Evolutionary conservation across 1,140 invertebrate genomes (phyloP).

Genomic region (Penaeus indicus): DNA sequence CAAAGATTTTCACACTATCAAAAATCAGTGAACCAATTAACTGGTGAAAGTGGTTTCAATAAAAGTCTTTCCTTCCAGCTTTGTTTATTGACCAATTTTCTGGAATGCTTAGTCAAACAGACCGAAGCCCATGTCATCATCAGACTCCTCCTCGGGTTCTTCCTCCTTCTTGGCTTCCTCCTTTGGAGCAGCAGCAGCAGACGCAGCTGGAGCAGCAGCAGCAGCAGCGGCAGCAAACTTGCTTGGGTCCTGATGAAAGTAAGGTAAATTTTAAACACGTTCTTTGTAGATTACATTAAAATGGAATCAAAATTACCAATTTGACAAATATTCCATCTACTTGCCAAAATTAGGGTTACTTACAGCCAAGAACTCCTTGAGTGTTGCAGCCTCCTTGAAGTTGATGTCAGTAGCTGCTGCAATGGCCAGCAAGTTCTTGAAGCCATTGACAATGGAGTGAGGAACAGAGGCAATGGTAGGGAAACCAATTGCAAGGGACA

Average conservation of each 20-base stretch:
- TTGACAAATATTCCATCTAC: not conserved
- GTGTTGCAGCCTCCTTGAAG: slow-evolving; percentile 93
- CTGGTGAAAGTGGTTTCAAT: too few species aligned
- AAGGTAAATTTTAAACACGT: slow-evolving; percentile 20
- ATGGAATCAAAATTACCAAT: not conserved
- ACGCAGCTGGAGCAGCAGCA: slow-evolving; percentile 75
- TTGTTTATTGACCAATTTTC: slow-evolving; percentile 51
- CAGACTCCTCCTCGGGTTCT: slow-evolving; percentile 79
- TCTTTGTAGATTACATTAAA: slow-evolving; percentile 8
- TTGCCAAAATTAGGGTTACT: slow-evolving; percentile 66
- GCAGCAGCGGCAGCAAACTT: slow-evolving; percentile 86
- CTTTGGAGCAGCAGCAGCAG: slow-evolving; percentile 77
- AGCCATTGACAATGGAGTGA: slow-evolving; percentile 97
- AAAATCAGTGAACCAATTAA: too few species aligned
- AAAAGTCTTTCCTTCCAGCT: not conserved
- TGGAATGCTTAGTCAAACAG: slow-evolving; percentile 84
- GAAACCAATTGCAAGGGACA: slow-evolving; percentile 94
- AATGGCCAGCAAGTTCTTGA: slow-evolving; percentile 97
- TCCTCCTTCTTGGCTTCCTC: slow-evolving; percentile 86
- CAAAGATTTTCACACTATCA: too few species aligned
- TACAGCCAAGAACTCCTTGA: slow-evolving; percentile 83
- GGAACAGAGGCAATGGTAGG: slow-evolving; percentile 96
- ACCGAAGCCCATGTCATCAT: slow-evolving; percentile 97
- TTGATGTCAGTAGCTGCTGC: slow-evolving; percentile 95
- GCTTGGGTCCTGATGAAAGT: slow-evolving; percentile 83